Base-by-base conservation (phyloP, 2,888 invertebrate species). In the Lithophane ornitopus region DNA sequence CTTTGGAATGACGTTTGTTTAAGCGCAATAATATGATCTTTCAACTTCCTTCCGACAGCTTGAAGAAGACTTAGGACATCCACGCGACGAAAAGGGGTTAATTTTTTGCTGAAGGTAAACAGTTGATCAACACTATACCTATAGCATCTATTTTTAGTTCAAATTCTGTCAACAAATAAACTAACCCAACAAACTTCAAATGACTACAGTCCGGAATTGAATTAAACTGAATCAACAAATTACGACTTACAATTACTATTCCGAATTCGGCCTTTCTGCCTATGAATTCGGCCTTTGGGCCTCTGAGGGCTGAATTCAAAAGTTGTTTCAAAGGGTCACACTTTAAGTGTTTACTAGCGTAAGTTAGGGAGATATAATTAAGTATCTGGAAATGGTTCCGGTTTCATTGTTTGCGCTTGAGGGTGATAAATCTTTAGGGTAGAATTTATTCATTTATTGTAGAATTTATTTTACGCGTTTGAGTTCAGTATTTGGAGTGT, bases 291-390 rank as follows among this genome's bases (percentile, higher is more conserved):
- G 54, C 69, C 19, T 44, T 69, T 54, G 41, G 59, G 12, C 41
- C 61, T 63, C 52, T 44, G 28, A 73, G 39, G 67, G 70, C 72
- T 59, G 70, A 73, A 74, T 74, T 61, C 74, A 74, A 71, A 77
- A 81, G 61, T 74, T 72, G 16, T 58, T 73, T 63, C 69, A 81
- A 79, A 78, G 79, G 79, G 74, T 52, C 54, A 14, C 58, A 56
- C 46, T 62, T 61, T 73, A 71, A 74, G 54, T 77, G 81, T 84
- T 79, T 63, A 63, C 58, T 46, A 54, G 67, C 54, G 52, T 39
- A 78, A 83, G 59, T 81, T 76, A 1, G 59, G 62, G 62, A 76
- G 63, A 79, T 56, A 76, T 77, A 87, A 86, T 85, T 85, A 77
- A 82, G 65, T 77, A 73, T 76, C 67, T 34, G 76, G 70, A 61